Base-by-base conservation (phyloP, 92 coral and sea anemone genomes). In the Scolanthus callimorphus region DNA sequence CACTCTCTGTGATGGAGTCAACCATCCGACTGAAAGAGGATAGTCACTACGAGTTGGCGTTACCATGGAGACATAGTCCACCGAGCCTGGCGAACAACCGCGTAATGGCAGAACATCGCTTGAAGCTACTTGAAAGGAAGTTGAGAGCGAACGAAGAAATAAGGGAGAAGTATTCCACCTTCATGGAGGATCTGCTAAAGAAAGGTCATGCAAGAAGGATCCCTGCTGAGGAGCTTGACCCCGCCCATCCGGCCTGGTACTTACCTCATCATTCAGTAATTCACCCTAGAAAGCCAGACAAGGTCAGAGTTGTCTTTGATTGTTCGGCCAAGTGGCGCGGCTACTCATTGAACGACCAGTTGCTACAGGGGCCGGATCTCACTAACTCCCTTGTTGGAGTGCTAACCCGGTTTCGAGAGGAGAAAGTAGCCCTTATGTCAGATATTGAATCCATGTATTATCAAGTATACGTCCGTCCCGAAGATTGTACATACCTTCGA, bases 161-260 rank as follows among this genome's bases (percentile, higher is more conserved):
- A 47, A 44, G 69, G 12, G 30, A 29, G 28, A 67, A 74, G 21
- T 75, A 75, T 63, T 55, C 56, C 12, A 60, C 1, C 39, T 75
- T 65, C 30, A 39, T 65, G 20, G 45, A 65, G 34, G 81, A 75
- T 50, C 56, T 68, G 27, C 29, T 75, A 10, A 31, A 55, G 2
- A 75, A 75, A 43, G 74, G 81, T 26, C 66, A 68, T 30, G 63
- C 76, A 19, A 41, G 63, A 9, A 52, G 47, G 45, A 65, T 69
- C 17, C 71, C 77, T 21, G 58, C 24, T 0, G 49, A 59, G 52
- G 58, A 60, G 27, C 62, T 51, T 24, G 37, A 17, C 27, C 20
- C 22, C n/a, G 62, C 43, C 19, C 48, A 34, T 25, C n/a, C n/a
- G 41, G 41, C 65, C 30, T 31, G 17, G 27, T 19, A 31, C 38